A percentile compares a stretch with the other conserved stretches of the same genome.
Conservation (phyloP, 2,113 vertebrate genomes). For the Hepsetus odoe region DNA sequence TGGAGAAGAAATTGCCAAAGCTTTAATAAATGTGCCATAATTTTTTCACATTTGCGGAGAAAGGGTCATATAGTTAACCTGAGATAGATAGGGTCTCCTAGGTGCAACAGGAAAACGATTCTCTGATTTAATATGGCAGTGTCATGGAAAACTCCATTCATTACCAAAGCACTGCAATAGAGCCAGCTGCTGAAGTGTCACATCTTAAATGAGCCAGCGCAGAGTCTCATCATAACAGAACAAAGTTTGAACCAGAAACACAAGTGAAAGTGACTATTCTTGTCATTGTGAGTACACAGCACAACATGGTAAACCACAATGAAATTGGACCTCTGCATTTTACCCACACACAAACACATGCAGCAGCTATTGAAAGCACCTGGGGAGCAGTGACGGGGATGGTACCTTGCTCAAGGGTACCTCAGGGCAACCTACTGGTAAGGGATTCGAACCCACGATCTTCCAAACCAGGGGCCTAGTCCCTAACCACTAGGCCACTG, state of each 20-base stretch:
- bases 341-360: too few species aligned
- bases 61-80: conserved; percentile 54
- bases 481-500: too few species aligned
- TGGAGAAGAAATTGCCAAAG: conserved; percentile 17
- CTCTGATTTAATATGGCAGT: conserved; percentile 45
- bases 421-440: too few species aligned
- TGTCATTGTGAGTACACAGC: too few species aligned
- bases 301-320: too few species aligned
- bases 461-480: too few species aligned
- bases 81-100: conserved; percentile 52
- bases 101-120: conserved; percentile 26
- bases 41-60: conserved; percentile 47
- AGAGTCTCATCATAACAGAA: not conserved
- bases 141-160: conserved; percentile 11
- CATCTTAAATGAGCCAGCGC: not conserved
- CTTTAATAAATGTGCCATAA: conserved; percentile 28
- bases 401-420: too few species aligned
- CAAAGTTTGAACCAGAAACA: not conserved
- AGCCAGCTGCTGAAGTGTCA: not conserved
- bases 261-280: too few species aligned
- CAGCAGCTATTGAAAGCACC: too few species aligned
- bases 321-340: too few species aligned
- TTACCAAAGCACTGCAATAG: conserved; percentile 25
- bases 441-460: too few species aligned
- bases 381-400: too few species aligned